Evolutionary conservation across 2,888 invertebrate species (phyloP).

Genomic region (Thumatha senex): DNA sequence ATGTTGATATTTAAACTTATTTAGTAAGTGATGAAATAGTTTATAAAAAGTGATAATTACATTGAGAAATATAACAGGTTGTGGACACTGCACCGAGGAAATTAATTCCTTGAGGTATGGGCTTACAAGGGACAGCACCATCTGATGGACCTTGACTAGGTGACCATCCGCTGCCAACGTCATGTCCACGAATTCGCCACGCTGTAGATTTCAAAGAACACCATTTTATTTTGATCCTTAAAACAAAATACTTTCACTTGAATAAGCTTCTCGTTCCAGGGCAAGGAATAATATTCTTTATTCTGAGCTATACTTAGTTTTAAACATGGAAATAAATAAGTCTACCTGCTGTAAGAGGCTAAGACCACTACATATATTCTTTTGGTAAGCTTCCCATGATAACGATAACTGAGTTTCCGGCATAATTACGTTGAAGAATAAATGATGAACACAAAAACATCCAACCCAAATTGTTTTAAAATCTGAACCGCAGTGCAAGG

Average conservation of each 20-base stretch:
- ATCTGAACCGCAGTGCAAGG: too few species aligned
- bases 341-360: slow-evolving; percentile 63
- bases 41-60: slow-evolving; percentile 45
- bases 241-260: too few species aligned
- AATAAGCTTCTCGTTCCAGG: too few species aligned
- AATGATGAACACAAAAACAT: too few species aligned
- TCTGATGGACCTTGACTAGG: slow-evolving; percentile 72
- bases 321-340: background rate
- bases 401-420: slow-evolving; percentile 40
- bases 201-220: slow-evolving; percentile 41
- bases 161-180: slow-evolving; percentile 75
- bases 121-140: slow-evolving; percentile 71
- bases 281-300: too few species aligned
- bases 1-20: too few species aligned
- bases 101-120: slow-evolving; percentile 73
- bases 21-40: too few species aligned
- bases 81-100: slow-evolving; percentile 60
- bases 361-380: slow-evolving; percentile 61
- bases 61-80: slow-evolving; percentile 77
- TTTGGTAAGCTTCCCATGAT: slow-evolving; percentile 61
- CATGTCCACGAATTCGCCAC: slow-evolving; percentile 77
- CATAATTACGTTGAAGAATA: background rate
- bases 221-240: background rate
- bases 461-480: too few species aligned
- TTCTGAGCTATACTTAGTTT: too few species aligned